A percentile compares a stretch with the other conserved stretches of the same genome.
Evolutionary conservation across 2,113 vertebrate genomes (phyloP).

Genomic region (Sakesphorus luctuosus): DNA sequence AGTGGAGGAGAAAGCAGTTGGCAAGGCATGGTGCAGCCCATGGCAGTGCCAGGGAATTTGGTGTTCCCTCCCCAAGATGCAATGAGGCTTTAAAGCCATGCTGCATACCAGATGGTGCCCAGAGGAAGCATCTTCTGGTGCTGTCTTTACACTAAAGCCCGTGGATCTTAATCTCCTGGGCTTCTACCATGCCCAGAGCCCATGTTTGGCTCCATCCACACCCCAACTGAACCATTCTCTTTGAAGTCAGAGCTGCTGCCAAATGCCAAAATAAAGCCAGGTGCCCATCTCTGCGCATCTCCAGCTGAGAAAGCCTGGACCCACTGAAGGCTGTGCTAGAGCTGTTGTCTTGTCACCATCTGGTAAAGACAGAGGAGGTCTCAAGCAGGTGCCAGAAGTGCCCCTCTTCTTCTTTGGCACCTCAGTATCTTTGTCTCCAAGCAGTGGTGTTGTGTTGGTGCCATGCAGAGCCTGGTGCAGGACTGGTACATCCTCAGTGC

Average conservation of each 20-base stretch:
- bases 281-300: fast-evolving
- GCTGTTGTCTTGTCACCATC: neutral
- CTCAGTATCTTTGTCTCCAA: fast-evolving
- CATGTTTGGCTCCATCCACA: neutral
- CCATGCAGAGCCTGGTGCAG: fast-evolving
- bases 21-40: fast-evolving
- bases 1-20: neutral
- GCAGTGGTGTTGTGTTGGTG: fast-evolving
- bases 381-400: neutral
- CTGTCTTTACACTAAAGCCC: neutral
- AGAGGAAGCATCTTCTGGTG: neutral
- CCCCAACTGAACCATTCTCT: neutral
- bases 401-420: neutral
- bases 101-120: neutral
- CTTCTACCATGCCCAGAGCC: neutral
- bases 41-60: neutral
- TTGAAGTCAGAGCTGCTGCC: neutral
- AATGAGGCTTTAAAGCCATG: fast-evolving
- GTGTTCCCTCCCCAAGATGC: neutral
- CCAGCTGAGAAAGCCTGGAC: neutral
- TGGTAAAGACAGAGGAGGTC: neutral
- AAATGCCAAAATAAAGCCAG: neutral
- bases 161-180: neutral
- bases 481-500: fast-evolving
- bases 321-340: neutral